These are phyloP conservation scores for Boloria selene DNA, from an alignment of 2,888 invertebrate genomes.

Conservation along the genomic window DNA sequence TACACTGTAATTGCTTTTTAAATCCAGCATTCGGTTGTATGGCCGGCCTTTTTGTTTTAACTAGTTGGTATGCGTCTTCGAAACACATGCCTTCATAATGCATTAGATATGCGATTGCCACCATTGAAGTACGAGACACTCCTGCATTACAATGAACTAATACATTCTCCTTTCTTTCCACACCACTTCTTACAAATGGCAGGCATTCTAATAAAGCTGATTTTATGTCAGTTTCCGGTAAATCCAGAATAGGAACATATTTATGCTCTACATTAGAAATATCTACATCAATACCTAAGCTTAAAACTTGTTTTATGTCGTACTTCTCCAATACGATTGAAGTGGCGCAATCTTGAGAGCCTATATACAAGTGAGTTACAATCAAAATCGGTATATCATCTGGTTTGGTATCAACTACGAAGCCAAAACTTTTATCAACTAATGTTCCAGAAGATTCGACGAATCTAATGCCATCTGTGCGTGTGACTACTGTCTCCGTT, in stretches of 20 bases:
- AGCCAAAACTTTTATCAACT: slow-evolving; percentile 81
- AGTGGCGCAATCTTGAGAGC: slow-evolving; percentile 93
- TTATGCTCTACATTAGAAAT: slow-evolving; percentile 57
- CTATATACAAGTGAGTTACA: slow-evolving; percentile 85
- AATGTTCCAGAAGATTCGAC: slow-evolving; percentile 68
- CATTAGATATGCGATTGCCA: slow-evolving; percentile 93
- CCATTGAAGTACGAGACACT: slow-evolving; percentile 90
- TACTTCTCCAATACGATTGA: slow-evolving; percentile 79
- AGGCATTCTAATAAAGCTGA: slow-evolving; percentile 80
- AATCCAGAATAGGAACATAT: slow-evolving; percentile 87
- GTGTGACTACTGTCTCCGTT: slow-evolving; percentile 87
- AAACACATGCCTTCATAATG: slow-evolving; percentile 79
- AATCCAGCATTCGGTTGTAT: slow-evolving; percentile 93
- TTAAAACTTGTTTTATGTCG: slow-evolving; percentile 88
- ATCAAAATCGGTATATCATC: slow-evolving; percentile 89
- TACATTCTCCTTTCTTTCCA: slow-evolving; percentile 79
- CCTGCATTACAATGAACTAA: slow-evolving; percentile 97
- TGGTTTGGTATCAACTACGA: slow-evolving; percentile 90
- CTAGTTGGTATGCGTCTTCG: slow-evolving; percentile 84
- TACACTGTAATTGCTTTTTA: slow-evolving; percentile 83
- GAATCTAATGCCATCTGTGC: slow-evolving; percentile 84
- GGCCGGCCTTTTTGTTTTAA: slow-evolving; percentile 86
- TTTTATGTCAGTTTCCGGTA: slow-evolving; percentile 86
- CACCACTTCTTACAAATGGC: slow-evolving; percentile 83
- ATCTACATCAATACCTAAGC: slow-evolving; percentile 86